Percentiles rank a stretch among this genome's conserved stretches.
These are phyloP conservation scores for Cheilosia grossa DNA, from an alignment of 2,888 invertebrate genomes.

Conservation along the genomic window DNA sequence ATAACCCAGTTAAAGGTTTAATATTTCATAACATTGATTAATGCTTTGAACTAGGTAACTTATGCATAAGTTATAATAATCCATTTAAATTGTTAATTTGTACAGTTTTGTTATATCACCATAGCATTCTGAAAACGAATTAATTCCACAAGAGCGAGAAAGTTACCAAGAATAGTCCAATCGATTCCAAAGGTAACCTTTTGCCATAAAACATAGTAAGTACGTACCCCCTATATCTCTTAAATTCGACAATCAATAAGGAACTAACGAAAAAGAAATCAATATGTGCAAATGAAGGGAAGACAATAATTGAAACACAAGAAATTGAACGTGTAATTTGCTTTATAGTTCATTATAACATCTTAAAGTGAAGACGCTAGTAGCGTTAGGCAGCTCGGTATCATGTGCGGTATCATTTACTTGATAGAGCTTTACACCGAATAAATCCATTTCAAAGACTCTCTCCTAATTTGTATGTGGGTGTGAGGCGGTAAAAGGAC, in stretches of 20 bases:
- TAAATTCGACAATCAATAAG: conserved; percentile 18
- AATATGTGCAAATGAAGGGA: background rate
- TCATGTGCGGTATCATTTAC: too few relatives aligned
- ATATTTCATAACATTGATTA: too few relatives aligned
- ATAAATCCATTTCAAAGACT: too few relatives aligned
- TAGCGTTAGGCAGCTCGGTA: too few relatives aligned
- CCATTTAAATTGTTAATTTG: background rate
- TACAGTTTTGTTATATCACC: background rate
- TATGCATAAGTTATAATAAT: background rate
- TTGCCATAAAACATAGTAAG: background rate
- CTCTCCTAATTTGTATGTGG: too few relatives aligned
- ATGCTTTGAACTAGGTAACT: background rate
- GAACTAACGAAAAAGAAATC: conserved; percentile 4
- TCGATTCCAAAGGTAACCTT: background rate
- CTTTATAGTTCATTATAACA: too few relatives aligned
- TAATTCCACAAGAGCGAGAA: background rate
- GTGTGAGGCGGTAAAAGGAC: too few relatives aligned
- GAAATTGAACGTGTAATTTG: too few relatives aligned
- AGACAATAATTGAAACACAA: background rate
- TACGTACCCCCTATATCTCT: background rate
- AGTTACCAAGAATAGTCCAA: background rate
- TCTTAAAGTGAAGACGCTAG: too few relatives aligned
- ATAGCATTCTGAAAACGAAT: background rate
- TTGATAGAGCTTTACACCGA: too few relatives aligned
- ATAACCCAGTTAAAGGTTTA: too few relatives aligned